Conservation (phyloP, 2,113 vertebrate species). For the Catharus bicknelli region DNA sequence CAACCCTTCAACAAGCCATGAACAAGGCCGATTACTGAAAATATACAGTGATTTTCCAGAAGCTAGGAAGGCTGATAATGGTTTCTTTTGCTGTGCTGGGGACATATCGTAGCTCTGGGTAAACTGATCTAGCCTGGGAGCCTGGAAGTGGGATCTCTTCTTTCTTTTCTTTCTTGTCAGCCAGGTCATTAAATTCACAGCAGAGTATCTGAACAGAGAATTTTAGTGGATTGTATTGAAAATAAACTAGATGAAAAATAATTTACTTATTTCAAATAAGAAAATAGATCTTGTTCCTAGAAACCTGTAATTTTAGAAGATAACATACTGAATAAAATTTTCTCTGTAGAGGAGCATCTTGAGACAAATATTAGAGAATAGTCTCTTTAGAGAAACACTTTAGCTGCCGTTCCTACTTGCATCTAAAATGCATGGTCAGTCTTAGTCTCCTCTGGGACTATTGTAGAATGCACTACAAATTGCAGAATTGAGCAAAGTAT, state of each 20-base stretch:
- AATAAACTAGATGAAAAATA: not conserved
- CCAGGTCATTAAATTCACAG: not conserved
- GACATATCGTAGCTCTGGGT: fast-evolving
- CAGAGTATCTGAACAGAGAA: not conserved
- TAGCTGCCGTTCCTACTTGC: not conserved
- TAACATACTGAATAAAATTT: not conserved
- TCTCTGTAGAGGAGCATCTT: not conserved
- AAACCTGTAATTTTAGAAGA: not conserved
- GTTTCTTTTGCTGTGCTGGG: not conserved
- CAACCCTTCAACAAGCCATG: not conserved
- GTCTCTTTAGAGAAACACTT: not conserved
- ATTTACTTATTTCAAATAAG: not conserved
- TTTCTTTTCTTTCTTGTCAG: not conserved
- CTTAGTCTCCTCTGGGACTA: not conserved
- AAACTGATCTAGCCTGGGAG: not conserved
- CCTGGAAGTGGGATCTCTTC: not conserved
- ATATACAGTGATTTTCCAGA: fast-evolving
- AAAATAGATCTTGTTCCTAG: not conserved
- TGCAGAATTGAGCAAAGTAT: not conserved
- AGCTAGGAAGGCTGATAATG: not conserved
- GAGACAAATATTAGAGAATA: not conserved
- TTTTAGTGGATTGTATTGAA: not conserved
- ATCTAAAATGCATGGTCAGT: not conserved
- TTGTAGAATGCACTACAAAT: not conserved
- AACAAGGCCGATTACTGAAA: not conserved